phyloP scores from a whole-genome alignment of 2,113 vertebrate genomes.

The Protobothrops flavoviridis region DNA sequence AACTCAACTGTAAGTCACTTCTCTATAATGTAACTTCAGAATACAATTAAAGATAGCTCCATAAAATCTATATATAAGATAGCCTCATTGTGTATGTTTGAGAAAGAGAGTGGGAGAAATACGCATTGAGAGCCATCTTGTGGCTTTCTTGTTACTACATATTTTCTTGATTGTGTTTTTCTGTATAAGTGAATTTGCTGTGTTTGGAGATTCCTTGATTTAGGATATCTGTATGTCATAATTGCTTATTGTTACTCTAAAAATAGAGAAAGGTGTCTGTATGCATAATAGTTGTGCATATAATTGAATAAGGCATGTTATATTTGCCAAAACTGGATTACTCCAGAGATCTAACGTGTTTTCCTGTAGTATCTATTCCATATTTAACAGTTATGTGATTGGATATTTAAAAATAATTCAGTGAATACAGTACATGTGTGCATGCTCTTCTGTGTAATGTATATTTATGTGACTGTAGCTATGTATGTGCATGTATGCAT shows the following conservation, averaged over 20 bases:
- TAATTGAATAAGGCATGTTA: neutral
- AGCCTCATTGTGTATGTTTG: neutral
- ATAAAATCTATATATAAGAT: neutral
- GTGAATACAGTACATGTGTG: no score
- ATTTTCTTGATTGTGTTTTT: neutral
- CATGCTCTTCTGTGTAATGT: no score
- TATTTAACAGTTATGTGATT: neutral
- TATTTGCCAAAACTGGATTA: neutral
- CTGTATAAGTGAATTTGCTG: neutral
- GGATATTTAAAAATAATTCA: no score
- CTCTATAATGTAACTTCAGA: constrained; percentile 7
- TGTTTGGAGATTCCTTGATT: constrained; percentile 9
- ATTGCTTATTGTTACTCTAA: neutral
- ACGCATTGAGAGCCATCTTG: constrained; percentile 67
- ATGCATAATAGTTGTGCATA: neutral
- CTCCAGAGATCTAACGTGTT: neutral
- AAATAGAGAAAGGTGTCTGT: neutral
- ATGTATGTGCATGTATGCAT: no score
- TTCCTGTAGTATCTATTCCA: neutral
- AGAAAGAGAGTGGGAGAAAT: constrained; percentile 16
- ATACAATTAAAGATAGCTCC: neutral
- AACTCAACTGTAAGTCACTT: neutral
- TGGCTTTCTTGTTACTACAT: constrained; percentile 48
- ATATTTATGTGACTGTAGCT: no score
- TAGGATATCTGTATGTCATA: neutral